Base-by-base conservation (phyloP, 2,797 vertebrate genomes). In the Distichodus sexfasciatus region DNA sequence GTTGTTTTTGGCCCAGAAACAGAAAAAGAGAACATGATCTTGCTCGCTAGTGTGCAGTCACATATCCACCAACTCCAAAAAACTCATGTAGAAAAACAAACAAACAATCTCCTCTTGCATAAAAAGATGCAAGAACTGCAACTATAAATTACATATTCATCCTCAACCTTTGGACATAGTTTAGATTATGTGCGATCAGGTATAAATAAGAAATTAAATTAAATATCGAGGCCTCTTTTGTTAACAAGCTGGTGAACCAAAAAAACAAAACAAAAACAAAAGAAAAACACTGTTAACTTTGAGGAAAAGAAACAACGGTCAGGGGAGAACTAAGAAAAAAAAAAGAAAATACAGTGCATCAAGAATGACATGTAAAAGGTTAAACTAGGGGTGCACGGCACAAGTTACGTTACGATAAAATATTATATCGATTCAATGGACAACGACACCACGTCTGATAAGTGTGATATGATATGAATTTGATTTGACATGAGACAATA, bases 181-280 rank as follows among this genome's bases (percentile, higher is more conserved):
- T 86, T 76, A 76, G 78, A 80, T 88, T 89, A 90, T 91, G 89
- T 91, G 89, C 85, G 85, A 82, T 86, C 86, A 86, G 71, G 84
- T 86, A 92, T 93, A 92, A 92, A 93, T 92, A 92, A 90, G 80
- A 66, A 82, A 80, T 90, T 90, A 91, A 91, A 90, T 91, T 91
- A 91, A 90, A 91, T 89, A 80, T 74, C 67, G 50, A 85, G 75
- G 84, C 59, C 77, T 78, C 79, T 55, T 71, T 68, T 83, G 73
- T 80, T 80, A 80, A 67, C 76, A 79, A 79, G 55, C n/a, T n/a
- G 43, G 69, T 78, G 63, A 75, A 81, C n/a, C n/a, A 81, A 82
- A 66, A 79, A 75, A 48, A 66, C 33, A 35, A 55, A 65, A 83
- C 67, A 26, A 41, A 65, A 12, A 23, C 61, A 68, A 81, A 71